phyloP scores from a whole-genome alignment of 1,140 invertebrate genomes.

The Macrocentrus cingulum region DNA sequence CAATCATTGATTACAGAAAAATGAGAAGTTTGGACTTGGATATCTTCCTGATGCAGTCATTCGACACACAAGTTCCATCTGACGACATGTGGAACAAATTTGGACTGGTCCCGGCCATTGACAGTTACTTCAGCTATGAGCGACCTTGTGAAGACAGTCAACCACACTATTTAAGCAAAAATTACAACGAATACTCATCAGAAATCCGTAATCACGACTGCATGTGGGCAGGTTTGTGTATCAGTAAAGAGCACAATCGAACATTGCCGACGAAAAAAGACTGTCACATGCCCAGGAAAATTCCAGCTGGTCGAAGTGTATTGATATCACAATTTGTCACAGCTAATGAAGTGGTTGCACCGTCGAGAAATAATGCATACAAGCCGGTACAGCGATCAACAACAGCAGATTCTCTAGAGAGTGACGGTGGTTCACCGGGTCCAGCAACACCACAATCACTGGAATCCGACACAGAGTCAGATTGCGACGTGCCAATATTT shows the following conservation, averaged over 20 bases:
- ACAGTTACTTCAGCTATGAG: constrained; percentile 41
- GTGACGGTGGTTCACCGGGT: constrained; percentile 46
- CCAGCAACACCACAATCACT: constrained; percentile 54
- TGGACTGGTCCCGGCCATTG: constrained; percentile 50
- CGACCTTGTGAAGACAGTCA: constrained; percentile 23
- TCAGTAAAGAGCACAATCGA: constrained; percentile 56
- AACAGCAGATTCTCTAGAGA: constrained; percentile 37
- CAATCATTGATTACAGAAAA: constrained; percentile 20
- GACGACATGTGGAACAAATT: constrained; percentile 63
- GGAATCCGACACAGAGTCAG: constrained; percentile 36
- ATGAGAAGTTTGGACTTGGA: constrained; percentile 42
- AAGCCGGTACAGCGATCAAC: too few species aligned
- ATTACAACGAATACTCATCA: constrained; percentile 31
- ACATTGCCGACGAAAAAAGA: constrained; percentile 41
- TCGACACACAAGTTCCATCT: constrained; percentile 42
- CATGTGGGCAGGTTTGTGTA: constrained; percentile 69
- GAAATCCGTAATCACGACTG: constrained; percentile 65
- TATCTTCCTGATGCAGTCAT: constrained; percentile 32
- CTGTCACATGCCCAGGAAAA: constrained; percentile 34
- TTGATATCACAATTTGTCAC: constrained; percentile 38
- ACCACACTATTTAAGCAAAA: constrained; percentile 27
- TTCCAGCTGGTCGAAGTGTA: constrained; percentile 46
- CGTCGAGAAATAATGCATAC: too few species aligned
- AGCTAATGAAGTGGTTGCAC: too few species aligned
- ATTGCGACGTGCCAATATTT: constrained; percentile 38